These are phyloP conservation scores for Ochropleura plecta DNA, from an alignment of 2,888 invertebrate species.

Conservation along the genomic window DNA sequence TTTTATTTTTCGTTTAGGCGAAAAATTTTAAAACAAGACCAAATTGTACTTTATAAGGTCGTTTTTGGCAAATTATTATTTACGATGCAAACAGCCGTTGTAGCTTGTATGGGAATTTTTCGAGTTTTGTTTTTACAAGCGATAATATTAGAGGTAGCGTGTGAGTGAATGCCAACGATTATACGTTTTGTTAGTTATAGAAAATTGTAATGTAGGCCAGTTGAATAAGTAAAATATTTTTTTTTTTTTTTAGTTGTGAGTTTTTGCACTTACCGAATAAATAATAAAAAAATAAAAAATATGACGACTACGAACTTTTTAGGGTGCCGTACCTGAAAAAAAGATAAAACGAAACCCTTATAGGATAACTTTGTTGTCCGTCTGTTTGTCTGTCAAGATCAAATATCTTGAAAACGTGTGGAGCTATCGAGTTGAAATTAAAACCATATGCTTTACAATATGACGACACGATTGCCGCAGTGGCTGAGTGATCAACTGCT, in stretches of 20 bases:
- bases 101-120: constrained; percentile 68
- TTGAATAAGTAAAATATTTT: background rate
- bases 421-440: no score
- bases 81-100: constrained; percentile 77
- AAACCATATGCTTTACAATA: no score
- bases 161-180: constrained; percentile 35
- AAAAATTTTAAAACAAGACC: constrained; percentile 60
- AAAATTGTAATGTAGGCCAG: constrained; percentile 16
- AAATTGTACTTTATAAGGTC: constrained; percentile 66
- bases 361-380: no score
- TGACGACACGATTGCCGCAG: no score
- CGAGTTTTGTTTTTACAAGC: constrained; percentile 76
- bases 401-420: no score
- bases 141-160: constrained; percentile 68
- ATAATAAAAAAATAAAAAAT: no score
- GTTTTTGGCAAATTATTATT: constrained; percentile 76
- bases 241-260: background rate
- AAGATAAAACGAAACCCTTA: no score
- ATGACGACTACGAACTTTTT: no score
- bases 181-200: constrained; percentile 7
- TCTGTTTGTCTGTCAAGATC: no score
- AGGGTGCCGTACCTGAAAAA: no score
- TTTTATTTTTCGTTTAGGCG: constrained; percentile 57
- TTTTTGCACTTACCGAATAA: no score
- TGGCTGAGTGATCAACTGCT: no score